phyloP scores from a whole-genome alignment of 1,140 invertebrate species.

The Platorchestia sp. region DNA sequence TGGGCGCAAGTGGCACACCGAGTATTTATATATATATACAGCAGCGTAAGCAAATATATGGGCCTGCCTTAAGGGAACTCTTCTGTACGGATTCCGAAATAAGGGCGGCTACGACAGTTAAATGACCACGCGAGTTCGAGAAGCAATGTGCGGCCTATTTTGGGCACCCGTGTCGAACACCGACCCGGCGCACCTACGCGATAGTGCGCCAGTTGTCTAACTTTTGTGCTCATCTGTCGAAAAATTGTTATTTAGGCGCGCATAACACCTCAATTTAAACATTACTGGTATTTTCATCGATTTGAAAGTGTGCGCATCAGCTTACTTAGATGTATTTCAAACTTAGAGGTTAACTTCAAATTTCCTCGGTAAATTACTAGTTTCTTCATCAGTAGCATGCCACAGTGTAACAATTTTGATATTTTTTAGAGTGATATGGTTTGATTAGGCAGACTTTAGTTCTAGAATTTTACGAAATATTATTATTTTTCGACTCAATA shows the following conservation, averaged over 20 bases:
- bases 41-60: slow-evolving; percentile 36
- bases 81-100: slow-evolving; percentile 35
- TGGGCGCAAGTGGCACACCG: neutral
- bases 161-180: neutral
- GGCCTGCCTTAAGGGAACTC: slow-evolving; percentile 28
- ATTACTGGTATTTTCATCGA: too few relatives aligned
- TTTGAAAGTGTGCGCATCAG: too few relatives aligned
- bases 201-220: neutral
- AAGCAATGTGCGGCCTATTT: slow-evolving; percentile 3
- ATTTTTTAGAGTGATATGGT: neutral
- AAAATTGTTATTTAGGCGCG: neutral
- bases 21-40: slow-evolving; percentile 19
- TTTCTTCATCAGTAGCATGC: neutral
- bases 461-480: neutral
- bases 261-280: too few relatives aligned
- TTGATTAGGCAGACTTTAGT: neutral
- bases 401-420: neutral
- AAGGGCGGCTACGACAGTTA: slow-evolving; percentile 34
- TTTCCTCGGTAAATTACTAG: neutral
- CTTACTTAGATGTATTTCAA: neutral
- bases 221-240: neutral
- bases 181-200: neutral
- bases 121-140: slow-evolving; percentile 23
- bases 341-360: neutral
- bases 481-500: neutral